Evolutionary conservation across 2,888 invertebrate species (phyloP).

Genomic region (Proisotoma minuta): DNA sequence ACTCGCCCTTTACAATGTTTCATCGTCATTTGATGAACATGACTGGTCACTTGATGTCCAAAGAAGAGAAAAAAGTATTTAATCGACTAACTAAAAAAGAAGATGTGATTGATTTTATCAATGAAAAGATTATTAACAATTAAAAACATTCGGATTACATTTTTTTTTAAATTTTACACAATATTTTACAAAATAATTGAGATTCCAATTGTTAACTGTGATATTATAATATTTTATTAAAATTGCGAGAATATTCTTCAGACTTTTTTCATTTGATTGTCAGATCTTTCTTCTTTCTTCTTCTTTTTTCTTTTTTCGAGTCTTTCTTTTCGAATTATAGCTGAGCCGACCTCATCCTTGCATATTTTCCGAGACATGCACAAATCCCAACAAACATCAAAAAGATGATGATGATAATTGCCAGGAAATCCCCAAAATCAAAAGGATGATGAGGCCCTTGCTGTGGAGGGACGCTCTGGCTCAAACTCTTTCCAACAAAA

Average conservation of each 20-base stretch:
- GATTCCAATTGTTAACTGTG: too few relatives aligned
- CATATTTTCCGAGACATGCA: constrained; percentile 43
- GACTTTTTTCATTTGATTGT: too few relatives aligned
- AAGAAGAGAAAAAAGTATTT: constrained; percentile 68
- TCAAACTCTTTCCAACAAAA: not conserved
- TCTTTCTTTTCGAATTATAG: too few relatives aligned
- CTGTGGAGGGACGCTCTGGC: not conserved
- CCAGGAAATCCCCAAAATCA: constrained; percentile 46
- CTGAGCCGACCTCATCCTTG: constrained; percentile 30
- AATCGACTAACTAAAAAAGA: constrained; percentile 61
- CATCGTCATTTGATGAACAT: constrained; percentile 96
- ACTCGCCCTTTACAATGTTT: constrained; percentile 75
- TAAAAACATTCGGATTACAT: too few relatives aligned
- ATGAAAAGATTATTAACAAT: constrained; percentile 34
- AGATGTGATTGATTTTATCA: constrained; percentile 35
- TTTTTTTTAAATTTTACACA: too few relatives aligned
- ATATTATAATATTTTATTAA: too few relatives aligned
- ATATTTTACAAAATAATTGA: too few relatives aligned
- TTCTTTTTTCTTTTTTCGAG: too few relatives aligned
- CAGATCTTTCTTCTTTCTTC: too few relatives aligned
- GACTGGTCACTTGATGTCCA: constrained; percentile 76
- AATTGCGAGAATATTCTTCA: too few relatives aligned
- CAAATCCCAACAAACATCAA: constrained; percentile 34
- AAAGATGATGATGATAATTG: constrained; percentile 34
- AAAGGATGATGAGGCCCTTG: constrained; percentile 25